These are phyloP conservation scores for Polymixis flavicincta DNA, from an alignment of 2,888 invertebrate genomes.

Conservation along the genomic window DNA sequence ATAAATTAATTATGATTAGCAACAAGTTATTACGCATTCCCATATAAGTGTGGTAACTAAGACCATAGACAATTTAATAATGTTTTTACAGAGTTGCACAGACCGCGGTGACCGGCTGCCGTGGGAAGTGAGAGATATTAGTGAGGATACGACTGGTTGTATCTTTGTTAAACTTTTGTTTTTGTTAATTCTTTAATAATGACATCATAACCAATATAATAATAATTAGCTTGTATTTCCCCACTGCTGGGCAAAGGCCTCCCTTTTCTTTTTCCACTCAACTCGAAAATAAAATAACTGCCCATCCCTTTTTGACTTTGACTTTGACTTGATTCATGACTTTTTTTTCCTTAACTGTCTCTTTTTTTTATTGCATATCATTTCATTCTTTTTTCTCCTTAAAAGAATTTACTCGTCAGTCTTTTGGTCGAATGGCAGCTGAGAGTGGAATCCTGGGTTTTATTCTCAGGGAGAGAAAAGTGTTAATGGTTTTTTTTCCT, in stretches of 20 bases:
- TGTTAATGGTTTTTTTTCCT: not conserved
- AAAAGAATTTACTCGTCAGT: not conserved
- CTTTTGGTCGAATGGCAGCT: not conserved
- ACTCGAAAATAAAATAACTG: not conserved
- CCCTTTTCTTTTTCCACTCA: too few species aligned
- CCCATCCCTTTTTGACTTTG: too few species aligned
- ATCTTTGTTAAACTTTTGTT: not conserved
- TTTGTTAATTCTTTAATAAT: too few species aligned
- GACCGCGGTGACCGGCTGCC: constrained; percentile 53
- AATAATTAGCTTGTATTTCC: too few species aligned
- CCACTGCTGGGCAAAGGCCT: too few species aligned
- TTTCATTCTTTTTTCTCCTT: not conserved
- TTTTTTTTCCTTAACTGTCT: not conserved
- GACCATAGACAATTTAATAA: constrained; percentile 56
- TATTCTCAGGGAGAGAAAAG: not conserved
- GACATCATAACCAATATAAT: too few species aligned
- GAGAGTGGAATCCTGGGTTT: not conserved
- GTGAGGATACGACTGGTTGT: constrained; percentile 56
- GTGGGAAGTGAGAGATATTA: constrained; percentile 65
- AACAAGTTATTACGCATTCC: constrained; percentile 57
- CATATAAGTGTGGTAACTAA: constrained; percentile 53
- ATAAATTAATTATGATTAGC: constrained; percentile 50
- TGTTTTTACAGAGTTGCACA: constrained; percentile 56
- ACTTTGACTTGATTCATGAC: too few species aligned
- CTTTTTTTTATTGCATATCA: not conserved